These are phyloP conservation scores for Melinopterus prodromus DNA, from an alignment of 2,888 invertebrate genomes.

Conservation along the genomic window DNA sequence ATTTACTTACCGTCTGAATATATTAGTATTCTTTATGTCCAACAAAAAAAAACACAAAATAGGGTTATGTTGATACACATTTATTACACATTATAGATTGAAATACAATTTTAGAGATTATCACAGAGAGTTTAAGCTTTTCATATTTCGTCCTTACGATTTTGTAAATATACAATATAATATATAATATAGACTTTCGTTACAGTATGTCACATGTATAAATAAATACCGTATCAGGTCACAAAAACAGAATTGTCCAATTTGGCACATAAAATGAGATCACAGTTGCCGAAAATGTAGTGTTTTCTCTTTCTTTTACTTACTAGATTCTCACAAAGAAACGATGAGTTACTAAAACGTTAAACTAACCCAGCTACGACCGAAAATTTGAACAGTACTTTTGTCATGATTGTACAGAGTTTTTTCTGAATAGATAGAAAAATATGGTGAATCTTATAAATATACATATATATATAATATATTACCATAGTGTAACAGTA, in stretches of 20 bases:
- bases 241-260: conserved; percentile 43
- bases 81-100: conserved; percentile 34
- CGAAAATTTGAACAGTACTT: conserved; percentile 27
- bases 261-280: conserved; percentile 51
- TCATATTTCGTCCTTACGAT: conserved; percentile 23
- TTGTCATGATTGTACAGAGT: conserved; percentile 32
- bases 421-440: conserved; percentile 27
- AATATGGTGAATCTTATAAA: conserved; percentile 27
- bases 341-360: not conserved
- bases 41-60: not conserved
- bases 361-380: not conserved
- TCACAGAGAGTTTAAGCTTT: conserved; percentile 37
- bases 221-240: conserved; percentile 46
- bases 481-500: not conserved
- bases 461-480: conserved; percentile 26
- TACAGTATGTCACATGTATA: conserved; percentile 26
- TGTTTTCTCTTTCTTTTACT: conserved; percentile 7
- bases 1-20: too few relatives aligned
- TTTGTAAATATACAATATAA: conserved; percentile 28
- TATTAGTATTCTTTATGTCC: too few relatives aligned
- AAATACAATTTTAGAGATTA: conserved; percentile 34
- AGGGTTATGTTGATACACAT: conserved; percentile 19
- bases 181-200: conserved; percentile 24
- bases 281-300: conserved; percentile 47
- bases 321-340: not conserved